phyloP scores from a whole-genome alignment of 2,888 invertebrate species.

The Brenthis daphne region DNA sequence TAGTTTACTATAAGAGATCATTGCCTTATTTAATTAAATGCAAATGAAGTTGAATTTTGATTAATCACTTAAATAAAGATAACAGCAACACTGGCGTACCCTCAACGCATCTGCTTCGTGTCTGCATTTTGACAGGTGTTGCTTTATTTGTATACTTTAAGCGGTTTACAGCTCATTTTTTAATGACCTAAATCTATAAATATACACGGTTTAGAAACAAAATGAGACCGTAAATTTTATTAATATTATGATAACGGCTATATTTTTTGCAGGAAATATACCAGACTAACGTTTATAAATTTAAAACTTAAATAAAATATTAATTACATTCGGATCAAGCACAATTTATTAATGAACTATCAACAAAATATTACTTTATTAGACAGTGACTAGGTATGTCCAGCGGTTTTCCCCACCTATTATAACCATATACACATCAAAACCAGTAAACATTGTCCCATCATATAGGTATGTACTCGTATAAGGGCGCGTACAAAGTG shows the following conservation, averaged over 20 bases:
- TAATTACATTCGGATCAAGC: too few relatives aligned
- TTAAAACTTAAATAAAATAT: too few relatives aligned
- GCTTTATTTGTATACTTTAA: neutral
- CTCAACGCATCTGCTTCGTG: conserved; percentile 9
- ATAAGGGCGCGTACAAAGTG: too few relatives aligned
- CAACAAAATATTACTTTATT: too few relatives aligned
- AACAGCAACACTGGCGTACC: neutral
- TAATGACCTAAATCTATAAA: neutral
- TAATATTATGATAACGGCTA: neutral
- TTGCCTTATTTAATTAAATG: neutral
- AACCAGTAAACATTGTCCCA: too few relatives aligned
- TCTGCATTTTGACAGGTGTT: conserved; percentile 10
- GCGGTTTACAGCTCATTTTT: neutral
- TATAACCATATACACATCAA: too few relatives aligned
- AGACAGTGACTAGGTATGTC: too few relatives aligned
- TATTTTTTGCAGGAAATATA: neutral
- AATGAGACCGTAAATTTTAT: neutral
- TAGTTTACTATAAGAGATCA: too few relatives aligned
- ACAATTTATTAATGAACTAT: too few relatives aligned
- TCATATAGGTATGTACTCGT: too few relatives aligned
- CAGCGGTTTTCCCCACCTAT: too few relatives aligned
- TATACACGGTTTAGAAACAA: neutral
- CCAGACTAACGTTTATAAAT: too few relatives aligned
- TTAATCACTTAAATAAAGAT: neutral
- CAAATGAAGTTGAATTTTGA: neutral